Conservation (phyloP, 2,888 invertebrate genomes). For the Scaptomyza tumidula region DNA sequence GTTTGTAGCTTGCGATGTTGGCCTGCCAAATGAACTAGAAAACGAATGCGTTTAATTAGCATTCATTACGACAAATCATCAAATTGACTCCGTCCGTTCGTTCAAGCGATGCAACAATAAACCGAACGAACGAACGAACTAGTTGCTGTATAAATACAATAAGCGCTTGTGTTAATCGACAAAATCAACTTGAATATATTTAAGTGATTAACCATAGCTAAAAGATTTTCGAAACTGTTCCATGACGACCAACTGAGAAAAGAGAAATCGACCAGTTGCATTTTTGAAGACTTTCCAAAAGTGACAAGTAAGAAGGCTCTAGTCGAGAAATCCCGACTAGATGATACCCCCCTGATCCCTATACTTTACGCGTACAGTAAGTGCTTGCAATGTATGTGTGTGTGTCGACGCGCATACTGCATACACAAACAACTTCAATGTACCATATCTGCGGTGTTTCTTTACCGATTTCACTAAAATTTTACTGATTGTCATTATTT, state of each 20-base stretch:
- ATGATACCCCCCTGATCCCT: too few relatives aligned
- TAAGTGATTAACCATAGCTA: slow-evolving; percentile 59
- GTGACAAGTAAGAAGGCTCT: too few relatives aligned
- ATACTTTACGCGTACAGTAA: too few relatives aligned
- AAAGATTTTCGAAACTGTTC: slow-evolving; percentile 65
- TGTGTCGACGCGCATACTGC: too few relatives aligned
- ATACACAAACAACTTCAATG: too few relatives aligned
- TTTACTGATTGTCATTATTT: too few relatives aligned
- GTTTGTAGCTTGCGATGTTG: slow-evolving; percentile 1
- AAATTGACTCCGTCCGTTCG: slow-evolving; percentile 56
- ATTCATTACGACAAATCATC: slow-evolving; percentile 81
- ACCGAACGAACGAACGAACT: slow-evolving; percentile 49
- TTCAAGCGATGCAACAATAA: slow-evolving; percentile 68
- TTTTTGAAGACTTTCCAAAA: slow-evolving; percentile 3
- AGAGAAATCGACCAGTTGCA: slow-evolving; percentile 48
- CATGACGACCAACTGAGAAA: slow-evolving; percentile 57
- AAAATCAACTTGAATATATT: slow-evolving; percentile 77
- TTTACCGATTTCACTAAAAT: too few relatives aligned
- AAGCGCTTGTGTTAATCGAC: slow-evolving; percentile 69
- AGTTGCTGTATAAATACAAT: slow-evolving; percentile 51
- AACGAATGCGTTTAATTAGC: slow-evolving; percentile 81
- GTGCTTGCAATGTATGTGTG: too few relatives aligned
- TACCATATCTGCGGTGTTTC: too few relatives aligned
- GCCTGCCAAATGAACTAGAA: slow-evolving; percentile 72
- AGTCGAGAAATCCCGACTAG: too few relatives aligned